Evolutionary conservation across 2,888 invertebrate species (phyloP).

Genomic region (Proisotoma minuta): DNA sequence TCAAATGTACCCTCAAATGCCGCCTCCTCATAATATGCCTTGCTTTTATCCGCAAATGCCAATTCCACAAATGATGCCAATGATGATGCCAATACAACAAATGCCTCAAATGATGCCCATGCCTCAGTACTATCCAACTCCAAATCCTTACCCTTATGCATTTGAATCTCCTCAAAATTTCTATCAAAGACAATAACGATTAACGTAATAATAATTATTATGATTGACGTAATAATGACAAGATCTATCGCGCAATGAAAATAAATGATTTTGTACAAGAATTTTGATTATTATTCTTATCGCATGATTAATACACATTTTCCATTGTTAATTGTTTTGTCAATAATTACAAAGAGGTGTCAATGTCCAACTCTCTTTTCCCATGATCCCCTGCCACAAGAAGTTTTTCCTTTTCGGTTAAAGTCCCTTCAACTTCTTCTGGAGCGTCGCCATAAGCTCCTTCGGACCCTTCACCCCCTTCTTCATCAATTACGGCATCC

Average conservation of each 20-base stretch:
- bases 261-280: no score
- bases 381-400: background rate
- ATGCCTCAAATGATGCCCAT: no score
- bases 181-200: background rate
- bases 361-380: background rate
- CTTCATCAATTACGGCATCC: conserved; percentile 26
- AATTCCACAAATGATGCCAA: background rate
- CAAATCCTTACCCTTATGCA: conserved; percentile 18
- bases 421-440: conserved; percentile 18
- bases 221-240: no score
- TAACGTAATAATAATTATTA: background rate
- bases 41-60: no score
- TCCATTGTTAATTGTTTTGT: no score
- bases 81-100: background rate
- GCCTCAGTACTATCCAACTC: background rate
- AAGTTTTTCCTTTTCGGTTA: background rate
- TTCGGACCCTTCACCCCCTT: conserved; percentile 7
- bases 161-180: background rate
- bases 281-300: no score
- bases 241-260: no score
- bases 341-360: background rate
- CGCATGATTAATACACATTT: no score
- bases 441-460: conserved; percentile 14
- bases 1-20: no score
- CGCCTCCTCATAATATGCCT: no score